Conservation (phyloP, 2,113 vertebrate genomes). For the Rhinoderma darwinii region DNA sequence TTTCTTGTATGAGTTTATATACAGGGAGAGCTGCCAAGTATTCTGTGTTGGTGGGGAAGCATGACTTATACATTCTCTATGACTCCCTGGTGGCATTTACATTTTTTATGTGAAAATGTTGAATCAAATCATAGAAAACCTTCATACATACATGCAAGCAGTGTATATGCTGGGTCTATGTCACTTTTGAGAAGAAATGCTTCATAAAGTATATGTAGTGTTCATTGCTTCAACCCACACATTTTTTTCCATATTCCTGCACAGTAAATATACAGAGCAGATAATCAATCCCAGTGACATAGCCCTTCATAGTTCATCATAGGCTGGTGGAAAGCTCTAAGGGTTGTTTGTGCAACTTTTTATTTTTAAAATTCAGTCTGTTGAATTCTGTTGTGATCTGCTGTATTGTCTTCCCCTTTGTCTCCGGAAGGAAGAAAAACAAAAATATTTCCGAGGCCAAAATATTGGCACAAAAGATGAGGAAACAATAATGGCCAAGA, state of each 20-base stretch:
- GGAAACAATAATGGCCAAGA: conserved; percentile 79
- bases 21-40: no score
- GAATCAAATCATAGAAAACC: no score
- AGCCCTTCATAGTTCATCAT: neutral
- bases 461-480: conserved; percentile 78
- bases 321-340: conserved; percentile 20
- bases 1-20: no score
- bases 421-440: conserved; percentile 78
- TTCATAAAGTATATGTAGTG: neutral
- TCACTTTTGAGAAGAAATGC: neutral
- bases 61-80: no score
- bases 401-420: conserved; percentile 72
- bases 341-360: neutral
- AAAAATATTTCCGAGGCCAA: conserved; percentile 64
- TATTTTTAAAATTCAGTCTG: conserved; percentile 61
- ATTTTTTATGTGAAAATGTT: no score
- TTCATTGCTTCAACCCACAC: no score
- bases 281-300: neutral
- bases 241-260: neutral
- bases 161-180: neutral
- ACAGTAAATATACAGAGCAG: neutral
- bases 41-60: no score
- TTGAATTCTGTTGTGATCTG: conserved; percentile 80
- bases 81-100: no score
- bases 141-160: no score